Evolutionary conservation across 1,140 invertebrate genomes (phyloP).

Genomic region (Procambarus virginalis): DNA sequence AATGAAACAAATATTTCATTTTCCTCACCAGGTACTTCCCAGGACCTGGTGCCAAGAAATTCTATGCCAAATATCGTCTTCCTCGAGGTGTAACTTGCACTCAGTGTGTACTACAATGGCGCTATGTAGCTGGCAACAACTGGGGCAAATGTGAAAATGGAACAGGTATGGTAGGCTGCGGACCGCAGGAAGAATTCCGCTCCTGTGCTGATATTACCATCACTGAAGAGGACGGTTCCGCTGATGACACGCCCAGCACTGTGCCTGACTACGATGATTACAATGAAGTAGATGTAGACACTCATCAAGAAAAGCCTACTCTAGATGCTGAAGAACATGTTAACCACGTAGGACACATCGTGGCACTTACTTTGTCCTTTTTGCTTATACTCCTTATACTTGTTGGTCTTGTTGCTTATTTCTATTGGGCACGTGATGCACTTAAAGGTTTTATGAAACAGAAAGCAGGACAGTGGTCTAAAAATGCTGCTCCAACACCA

Average conservation of each 20-base stretch:
- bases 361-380: slow-evolving; percentile 64
- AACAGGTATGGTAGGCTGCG: slow-evolving; percentile 84
- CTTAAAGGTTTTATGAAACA: slow-evolving; percentile 64
- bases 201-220: slow-evolving; percentile 89
- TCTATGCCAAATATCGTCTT: slow-evolving; percentile 83
- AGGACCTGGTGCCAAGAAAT: slow-evolving; percentile 84
- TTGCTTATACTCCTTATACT: slow-evolving; percentile 62
- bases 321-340: slow-evolving; percentile 27
- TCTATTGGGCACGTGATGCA: slow-evolving; percentile 68
- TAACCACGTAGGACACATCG: slow-evolving; percentile 60
- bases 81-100: slow-evolving; percentile 82
- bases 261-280: slow-evolving; percentile 61
- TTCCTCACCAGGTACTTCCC: slow-evolving; percentile 79
- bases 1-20: background rate
- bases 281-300: slow-evolving; percentile 60
- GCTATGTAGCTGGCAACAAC: slow-evolving; percentile 80
- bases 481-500: slow-evolving; percentile 40
- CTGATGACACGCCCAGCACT: slow-evolving; percentile 70
- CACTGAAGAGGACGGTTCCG: slow-evolving; percentile 74
- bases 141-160: slow-evolving; percentile 75
- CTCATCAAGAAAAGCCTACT: background rate
- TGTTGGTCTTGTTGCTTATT: slow-evolving; percentile 59
- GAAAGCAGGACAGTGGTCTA: slow-evolving; percentile 26
- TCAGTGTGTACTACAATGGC: slow-evolving; percentile 88
- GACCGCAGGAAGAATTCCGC: slow-evolving; percentile 90